These are phyloP conservation scores for Poicephalus gulielmi DNA, from an alignment of 2,113 vertebrate species.

Conservation along the genomic window DNA sequence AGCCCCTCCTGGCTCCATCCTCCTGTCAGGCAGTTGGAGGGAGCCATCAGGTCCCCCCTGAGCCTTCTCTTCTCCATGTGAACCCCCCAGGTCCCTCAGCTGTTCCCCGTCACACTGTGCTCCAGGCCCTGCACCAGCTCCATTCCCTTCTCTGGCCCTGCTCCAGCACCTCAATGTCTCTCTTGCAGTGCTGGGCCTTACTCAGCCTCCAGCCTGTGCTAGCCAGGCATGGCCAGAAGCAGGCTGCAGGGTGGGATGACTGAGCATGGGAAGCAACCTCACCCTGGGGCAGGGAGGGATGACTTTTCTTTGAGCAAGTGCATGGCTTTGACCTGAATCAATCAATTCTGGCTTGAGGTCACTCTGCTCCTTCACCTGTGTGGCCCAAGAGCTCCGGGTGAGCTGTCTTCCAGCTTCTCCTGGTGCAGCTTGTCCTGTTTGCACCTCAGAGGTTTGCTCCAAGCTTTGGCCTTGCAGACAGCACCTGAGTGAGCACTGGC, in stretches of 20 bases:
- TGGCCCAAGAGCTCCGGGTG: not conserved
- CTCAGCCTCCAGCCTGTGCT: not conserved
- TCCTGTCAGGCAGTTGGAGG: too few relatives aligned
- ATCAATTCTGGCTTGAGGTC: not conserved
- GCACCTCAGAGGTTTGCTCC: fast-evolving
- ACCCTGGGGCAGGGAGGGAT: not conserved
- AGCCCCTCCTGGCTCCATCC: too few relatives aligned
- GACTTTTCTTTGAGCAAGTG: not conserved
- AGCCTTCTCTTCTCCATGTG: too few relatives aligned
- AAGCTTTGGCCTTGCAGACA: not conserved
- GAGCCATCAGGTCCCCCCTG: too few relatives aligned
- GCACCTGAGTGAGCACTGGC: not conserved
- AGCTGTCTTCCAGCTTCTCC: not conserved
- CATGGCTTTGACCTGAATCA: not conserved
- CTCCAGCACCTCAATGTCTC: not conserved
- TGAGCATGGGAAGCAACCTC: not conserved
- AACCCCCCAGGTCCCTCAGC: not conserved
- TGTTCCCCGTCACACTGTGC: not conserved
- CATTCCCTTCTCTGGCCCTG: fast-evolving
- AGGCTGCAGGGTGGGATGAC: not conserved
- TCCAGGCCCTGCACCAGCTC: not conserved
- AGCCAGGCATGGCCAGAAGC: not conserved
- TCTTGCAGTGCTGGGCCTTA: not conserved
- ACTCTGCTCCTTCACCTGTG: not conserved
- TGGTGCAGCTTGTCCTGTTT: not conserved